Evolutionary conservation across 2,888 invertebrate species (phyloP).

Genomic region (Lissocephala sabroskyi): DNA sequence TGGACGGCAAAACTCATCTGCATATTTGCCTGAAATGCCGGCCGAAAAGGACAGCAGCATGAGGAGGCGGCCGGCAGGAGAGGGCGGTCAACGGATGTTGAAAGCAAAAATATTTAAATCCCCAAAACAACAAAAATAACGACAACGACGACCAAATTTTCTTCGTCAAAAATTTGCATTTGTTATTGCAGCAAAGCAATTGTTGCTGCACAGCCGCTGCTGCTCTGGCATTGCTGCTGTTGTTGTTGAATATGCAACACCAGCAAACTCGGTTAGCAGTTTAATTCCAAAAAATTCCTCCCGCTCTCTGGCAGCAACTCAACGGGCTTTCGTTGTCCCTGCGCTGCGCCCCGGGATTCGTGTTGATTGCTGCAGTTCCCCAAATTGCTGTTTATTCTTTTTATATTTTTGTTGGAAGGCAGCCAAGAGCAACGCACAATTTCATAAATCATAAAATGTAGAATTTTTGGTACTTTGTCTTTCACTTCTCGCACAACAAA

Average conservation of each 20-base stretch:
- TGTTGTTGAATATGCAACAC: slow-evolving; percentile 61
- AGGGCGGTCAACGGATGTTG: too few species aligned
- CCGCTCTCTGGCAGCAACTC: slow-evolving; percentile 16
- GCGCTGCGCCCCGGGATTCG: too few species aligned
- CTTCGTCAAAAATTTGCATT: slow-evolving; percentile 60
- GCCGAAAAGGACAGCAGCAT: too few species aligned
- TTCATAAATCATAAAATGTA: slow-evolving; percentile 37
- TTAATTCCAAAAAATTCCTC: slow-evolving; percentile 40
- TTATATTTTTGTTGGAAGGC: too few species aligned
- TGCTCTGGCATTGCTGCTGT: slow-evolving; percentile 14
- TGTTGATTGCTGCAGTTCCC: too few species aligned
- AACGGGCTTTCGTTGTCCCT: too few species aligned
- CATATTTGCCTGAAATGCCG: slow-evolving; percentile 31
- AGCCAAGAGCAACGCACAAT: neutral
- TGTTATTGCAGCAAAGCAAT: slow-evolving; percentile 58
- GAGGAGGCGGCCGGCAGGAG: too few species aligned
- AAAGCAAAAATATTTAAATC: slow-evolving; percentile 17
- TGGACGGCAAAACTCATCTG: slow-evolving; percentile 44
- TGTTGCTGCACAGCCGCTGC: too few species aligned
- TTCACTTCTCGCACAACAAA: too few species aligned
- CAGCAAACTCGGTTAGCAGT: slow-evolving; percentile 33
- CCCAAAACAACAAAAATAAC: slow-evolving; percentile 1
- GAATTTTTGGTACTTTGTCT: slow-evolving; percentile 5
- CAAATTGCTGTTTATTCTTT: too few species aligned
- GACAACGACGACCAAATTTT: slow-evolving; percentile 39